phyloP scores from a whole-genome alignment of 2,113 vertebrate genomes.

The Pseudois nayaur region DNA sequence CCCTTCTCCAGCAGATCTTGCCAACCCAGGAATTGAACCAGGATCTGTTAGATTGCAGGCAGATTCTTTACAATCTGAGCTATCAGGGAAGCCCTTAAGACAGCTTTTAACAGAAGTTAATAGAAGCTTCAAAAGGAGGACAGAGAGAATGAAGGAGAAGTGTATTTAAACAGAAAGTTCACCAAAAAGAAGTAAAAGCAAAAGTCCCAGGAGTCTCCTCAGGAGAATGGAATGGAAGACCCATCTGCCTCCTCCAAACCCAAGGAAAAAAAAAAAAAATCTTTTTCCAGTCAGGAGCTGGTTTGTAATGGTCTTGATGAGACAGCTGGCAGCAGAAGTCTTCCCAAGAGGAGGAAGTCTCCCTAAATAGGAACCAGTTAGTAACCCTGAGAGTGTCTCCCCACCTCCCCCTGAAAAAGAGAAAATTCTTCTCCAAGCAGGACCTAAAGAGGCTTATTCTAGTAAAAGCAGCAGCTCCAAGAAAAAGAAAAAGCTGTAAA shows the following conservation, averaged over 20 bases:
- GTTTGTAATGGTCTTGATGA: conserved; percentile 39
- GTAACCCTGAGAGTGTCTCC: conserved; percentile 16
- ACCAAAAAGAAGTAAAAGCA: conserved; percentile 81
- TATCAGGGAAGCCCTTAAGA: neutral
- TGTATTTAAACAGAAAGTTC: neutral
- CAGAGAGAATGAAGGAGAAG: neutral
- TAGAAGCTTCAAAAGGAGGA: neutral
- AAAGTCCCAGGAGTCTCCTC: conserved; percentile 43
- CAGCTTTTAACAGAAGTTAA: neutral
- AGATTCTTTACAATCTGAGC: neutral
- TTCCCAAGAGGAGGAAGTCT: conserved; percentile 52
- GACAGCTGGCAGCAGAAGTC: neutral
- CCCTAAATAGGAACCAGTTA: conserved; percentile 19
- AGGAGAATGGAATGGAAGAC: conserved; percentile 77
- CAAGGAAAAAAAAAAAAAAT: conserved; percentile 84
- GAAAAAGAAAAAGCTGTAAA: conserved; percentile 67
- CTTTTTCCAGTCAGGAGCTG: conserved; percentile 53
- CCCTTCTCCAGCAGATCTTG: neutral
- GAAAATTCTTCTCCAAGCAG: conserved; percentile 45
- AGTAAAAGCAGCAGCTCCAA: conserved; percentile 42
- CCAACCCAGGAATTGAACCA: neutral
- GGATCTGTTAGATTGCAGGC: neutral
- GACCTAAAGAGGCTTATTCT: neutral
- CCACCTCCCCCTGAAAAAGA: conserved; percentile 2
- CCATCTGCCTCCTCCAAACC: conserved; percentile 31